Conservation (phyloP, 2,113 vertebrate species). For the Strigops habroptila region DNA sequence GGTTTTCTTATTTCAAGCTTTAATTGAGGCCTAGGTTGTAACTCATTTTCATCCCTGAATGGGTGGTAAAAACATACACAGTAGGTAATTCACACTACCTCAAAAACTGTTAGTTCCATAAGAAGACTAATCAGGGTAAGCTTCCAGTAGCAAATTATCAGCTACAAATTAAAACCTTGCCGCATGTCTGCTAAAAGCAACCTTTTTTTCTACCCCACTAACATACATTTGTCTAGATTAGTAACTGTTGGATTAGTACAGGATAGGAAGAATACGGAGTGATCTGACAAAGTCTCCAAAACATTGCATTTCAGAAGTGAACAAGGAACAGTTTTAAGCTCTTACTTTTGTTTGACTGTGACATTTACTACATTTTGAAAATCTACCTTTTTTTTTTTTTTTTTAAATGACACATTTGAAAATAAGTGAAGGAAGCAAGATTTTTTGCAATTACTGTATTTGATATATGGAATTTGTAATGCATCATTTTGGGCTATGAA, state of each 20-base stretch:
- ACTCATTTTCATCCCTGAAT: slow-evolving; percentile 88
- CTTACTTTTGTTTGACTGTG: background rate
- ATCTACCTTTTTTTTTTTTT: background rate
- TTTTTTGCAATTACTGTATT: background rate
- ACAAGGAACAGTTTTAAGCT: background rate
- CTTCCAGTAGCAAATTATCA: slow-evolving; percentile 95
- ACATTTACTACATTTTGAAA: background rate
- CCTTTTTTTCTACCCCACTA: slow-evolving; percentile 37
- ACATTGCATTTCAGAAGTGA: slow-evolving; percentile 24
- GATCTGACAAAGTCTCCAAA: slow-evolving; percentile 59
- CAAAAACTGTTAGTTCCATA: slow-evolving; percentile 93
- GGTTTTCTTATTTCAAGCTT: slow-evolving; percentile 77
- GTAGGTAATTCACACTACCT: slow-evolving; percentile 96
- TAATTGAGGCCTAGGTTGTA: slow-evolving; percentile 82
- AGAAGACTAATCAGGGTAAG: slow-evolving; percentile 91
- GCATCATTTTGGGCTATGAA: background rate
- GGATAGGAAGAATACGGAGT: slow-evolving; percentile 9
- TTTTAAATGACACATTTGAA: background rate
- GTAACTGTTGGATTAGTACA: slow-evolving; percentile 74
- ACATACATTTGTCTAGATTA: slow-evolving; percentile 62
- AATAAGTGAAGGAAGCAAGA: background rate
- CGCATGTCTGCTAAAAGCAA: slow-evolving; percentile 72
- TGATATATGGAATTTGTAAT: background rate
- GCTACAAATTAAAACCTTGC: slow-evolving; percentile 94
- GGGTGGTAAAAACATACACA: slow-evolving; percentile 92